These are phyloP conservation scores for Xestia ashworthii DNA, from an alignment of 2,888 invertebrate genomes.

Conservation along the genomic window DNA sequence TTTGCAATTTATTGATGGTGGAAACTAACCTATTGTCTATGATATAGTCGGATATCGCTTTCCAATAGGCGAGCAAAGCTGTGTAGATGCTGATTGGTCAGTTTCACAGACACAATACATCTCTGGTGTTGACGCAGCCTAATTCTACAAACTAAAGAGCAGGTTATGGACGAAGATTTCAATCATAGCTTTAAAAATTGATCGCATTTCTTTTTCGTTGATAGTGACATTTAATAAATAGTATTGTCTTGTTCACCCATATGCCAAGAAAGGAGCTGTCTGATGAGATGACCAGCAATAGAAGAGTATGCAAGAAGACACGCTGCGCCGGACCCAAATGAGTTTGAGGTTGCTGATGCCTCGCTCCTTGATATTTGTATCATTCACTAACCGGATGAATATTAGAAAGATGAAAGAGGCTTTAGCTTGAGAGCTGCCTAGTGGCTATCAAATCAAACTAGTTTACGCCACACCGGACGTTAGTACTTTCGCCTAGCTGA, in stretches of 20 bases:
- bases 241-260: background rate
- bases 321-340: too few species aligned
- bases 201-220: background rate
- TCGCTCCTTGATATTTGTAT: background rate
- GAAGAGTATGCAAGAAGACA: too few species aligned
- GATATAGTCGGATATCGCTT: background rate
- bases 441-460: background rate
- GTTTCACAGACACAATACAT: background rate
- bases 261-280: too few species aligned
- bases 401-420: background rate
- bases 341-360: too few species aligned
- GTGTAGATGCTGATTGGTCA: background rate
- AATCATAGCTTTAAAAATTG: background rate
- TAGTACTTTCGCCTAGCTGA: slow-evolving; percentile 26
- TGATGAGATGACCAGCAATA: too few species aligned
- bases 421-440: background rate
- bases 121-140: background rate
- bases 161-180: background rate
- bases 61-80: too few species aligned
- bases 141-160: background rate
- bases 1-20: too few species aligned
- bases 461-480: background rate
- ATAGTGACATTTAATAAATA: background rate
- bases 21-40: too few species aligned
- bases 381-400: background rate